Evolutionary conservation across 2,113 vertebrate species (phyloP).

Genomic region (Ifrita kowaldi): DNA sequence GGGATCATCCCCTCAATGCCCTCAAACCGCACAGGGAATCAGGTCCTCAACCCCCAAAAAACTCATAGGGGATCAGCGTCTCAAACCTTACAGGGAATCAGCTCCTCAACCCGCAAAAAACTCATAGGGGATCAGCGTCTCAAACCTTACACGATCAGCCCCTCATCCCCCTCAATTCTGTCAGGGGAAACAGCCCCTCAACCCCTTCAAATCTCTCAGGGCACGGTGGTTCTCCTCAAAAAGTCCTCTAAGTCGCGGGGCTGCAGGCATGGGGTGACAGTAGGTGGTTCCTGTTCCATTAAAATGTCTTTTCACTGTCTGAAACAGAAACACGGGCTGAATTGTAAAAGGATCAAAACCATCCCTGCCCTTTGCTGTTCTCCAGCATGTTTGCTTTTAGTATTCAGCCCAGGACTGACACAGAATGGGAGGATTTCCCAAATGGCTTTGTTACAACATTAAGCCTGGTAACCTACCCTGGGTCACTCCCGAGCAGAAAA

Average conservation of each 20-base stretch:
- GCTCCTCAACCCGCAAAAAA: not conserved
- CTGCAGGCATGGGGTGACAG: not conserved
- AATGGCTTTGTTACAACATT: not conserved
- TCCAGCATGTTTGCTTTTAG: not conserved
- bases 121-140: not conserved
- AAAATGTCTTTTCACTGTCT: not conserved
- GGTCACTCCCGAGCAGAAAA: not conserved
- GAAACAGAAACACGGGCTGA: not conserved
- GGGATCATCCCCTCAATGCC: too few species aligned
- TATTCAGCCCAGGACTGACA: not conserved
- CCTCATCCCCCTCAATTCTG: not conserved
- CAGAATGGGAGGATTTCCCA: conserved; percentile 16
- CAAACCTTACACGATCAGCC: not conserved
- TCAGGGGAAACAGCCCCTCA: not conserved
- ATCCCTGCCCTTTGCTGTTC: not conserved
- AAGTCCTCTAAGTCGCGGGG: not conserved
- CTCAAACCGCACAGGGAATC: not conserved
- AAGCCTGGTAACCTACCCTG: not conserved
- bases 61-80: not conserved
- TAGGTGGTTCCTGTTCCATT: not conserved
- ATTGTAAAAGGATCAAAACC: not conserved
- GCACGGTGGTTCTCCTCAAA: not conserved
- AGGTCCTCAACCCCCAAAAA: not conserved
- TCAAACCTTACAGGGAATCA: not conserved
- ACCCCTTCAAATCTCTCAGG: not conserved